Conservation (phyloP, 2,797 vertebrate species). For the Sebastes miniatus region DNA sequence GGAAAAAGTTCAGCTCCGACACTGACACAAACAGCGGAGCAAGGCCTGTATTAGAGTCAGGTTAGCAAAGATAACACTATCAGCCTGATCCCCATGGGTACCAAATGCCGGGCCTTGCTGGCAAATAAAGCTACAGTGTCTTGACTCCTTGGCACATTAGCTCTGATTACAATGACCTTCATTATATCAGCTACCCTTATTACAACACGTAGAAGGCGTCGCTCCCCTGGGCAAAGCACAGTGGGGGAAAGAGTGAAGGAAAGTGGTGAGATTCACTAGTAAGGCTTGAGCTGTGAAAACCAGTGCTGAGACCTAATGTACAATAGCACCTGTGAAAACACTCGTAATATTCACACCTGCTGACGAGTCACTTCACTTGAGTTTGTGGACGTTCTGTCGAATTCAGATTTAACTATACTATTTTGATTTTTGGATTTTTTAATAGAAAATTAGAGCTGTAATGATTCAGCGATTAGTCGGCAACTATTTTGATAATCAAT, state of each 20-base stretch:
- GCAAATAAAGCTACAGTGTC: slow-evolving; percentile 82
- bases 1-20: slow-evolving; percentile 79
- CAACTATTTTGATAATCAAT: too few relatives aligned
- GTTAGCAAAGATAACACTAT: slow-evolving; percentile 87
- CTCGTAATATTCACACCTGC: background rate
- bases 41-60: slow-evolving; percentile 84
- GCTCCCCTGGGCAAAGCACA: slow-evolving; percentile 75
- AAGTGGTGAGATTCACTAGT: slow-evolving; percentile 67
- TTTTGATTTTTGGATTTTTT: background rate
- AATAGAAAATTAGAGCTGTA: background rate
- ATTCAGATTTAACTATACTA: background rate
- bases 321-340: slow-evolving; percentile 46
- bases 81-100: slow-evolving; percentile 79
- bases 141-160: slow-evolving; percentile 85
- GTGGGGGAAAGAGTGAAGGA: slow-evolving; percentile 74
- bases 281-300: slow-evolving; percentile 48
- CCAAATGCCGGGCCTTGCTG: slow-evolving; percentile 76
- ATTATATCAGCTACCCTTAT: slow-evolving; percentile 87
- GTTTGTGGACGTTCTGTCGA: background rate
- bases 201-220: slow-evolving; percentile 79
- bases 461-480: too few relatives aligned
- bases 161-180: slow-evolving; percentile 88
- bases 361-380: slow-evolving; percentile 30
- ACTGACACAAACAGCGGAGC: slow-evolving; percentile 78
- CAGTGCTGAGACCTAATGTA: slow-evolving; percentile 26